Base-by-base conservation (phyloP, 2,113 vertebrate species). In the Alouatta palliata region DNA sequence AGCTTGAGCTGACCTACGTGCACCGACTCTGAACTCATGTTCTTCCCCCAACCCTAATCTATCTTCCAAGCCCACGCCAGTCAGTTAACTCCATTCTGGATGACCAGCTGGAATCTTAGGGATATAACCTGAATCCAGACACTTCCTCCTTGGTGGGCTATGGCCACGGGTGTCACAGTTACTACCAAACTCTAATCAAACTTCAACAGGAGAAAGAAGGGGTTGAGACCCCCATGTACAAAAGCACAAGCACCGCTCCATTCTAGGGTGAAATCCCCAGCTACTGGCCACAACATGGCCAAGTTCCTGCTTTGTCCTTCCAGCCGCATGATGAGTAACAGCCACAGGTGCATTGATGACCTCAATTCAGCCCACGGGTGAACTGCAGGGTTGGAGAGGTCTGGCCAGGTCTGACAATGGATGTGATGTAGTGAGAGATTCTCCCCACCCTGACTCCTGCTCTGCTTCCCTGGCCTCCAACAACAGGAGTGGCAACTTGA, bases 241-340 rank as follows among this genome's bases (percentile, higher is more conserved):
- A 95, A 64, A 97, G 54, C 14, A 47, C 66, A 71, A 49, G 68
- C 77, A 92, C 47, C 5, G 64, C 35, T 93, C 97, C 25, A 40
- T 9, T 49, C 30, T n/a, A 87, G 70, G 80, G 92, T 92, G 95
- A 90, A 95, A 70, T 54, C 80, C 81, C 87, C 30, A 75, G 66
- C 35, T 97, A 52, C 82, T 93, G 97, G 94, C 93, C 85, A 97
- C 94, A 97, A 95, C 91, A 91, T 0, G 3, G 16, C 79, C 79
- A 23, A 95, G 87, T 73, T 61, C 49, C 76, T 12, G 84, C 66
- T 96, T 84, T 73, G 47, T 97, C 96, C 83, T 91, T 82, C 89
- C 82, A 95, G 91, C 9, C 5, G 87, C 81, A 75, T 77, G 85
- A 81, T 89, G 70, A 91, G 83, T 87, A 97, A n/a, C 0, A 35